Conservation (phyloP, 35 echinoderm and acorn worm genomes). For the Patiria miniata region DNA sequence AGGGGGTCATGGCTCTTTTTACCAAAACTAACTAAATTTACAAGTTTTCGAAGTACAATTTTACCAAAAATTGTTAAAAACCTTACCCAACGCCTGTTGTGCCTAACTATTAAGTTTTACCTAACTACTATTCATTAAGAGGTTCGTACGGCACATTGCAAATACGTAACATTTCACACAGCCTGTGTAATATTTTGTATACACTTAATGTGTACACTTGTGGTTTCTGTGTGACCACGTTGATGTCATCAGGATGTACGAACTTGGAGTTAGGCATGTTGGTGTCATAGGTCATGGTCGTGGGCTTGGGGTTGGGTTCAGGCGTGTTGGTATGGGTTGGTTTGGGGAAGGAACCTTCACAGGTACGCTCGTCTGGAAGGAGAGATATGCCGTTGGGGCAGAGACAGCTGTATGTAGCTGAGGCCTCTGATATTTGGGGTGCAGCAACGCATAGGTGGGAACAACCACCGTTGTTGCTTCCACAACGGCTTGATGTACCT, state of each 20-base stretch:
- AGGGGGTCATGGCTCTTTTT: too few relatives aligned
- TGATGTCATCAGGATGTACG: neutral
- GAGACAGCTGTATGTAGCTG: conserved; percentile 68
- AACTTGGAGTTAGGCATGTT: too few relatives aligned
- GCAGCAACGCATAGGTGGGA: conserved; percentile 90
- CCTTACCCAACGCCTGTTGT: too few relatives aligned
- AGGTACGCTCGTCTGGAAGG: conserved; percentile 58
- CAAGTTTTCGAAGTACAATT: too few relatives aligned
- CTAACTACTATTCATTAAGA: neutral
- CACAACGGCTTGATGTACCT: conserved; percentile 57
- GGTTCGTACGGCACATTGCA: too few relatives aligned
- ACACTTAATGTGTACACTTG: neutral
- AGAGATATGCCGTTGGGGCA: conserved; percentile 65
- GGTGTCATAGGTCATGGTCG: too few relatives aligned
- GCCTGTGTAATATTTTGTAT: too few relatives aligned
- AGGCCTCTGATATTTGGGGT: conserved; percentile 40
- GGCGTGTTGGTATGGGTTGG: too few relatives aligned
- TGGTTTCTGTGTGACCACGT: neutral
- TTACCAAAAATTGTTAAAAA: too few relatives aligned
- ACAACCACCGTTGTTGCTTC: conserved; percentile 60
- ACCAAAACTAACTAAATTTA: too few relatives aligned
- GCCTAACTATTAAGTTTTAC: too few relatives aligned
- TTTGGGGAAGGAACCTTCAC: conserved; percentile 32
- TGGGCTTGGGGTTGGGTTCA: too few relatives aligned
- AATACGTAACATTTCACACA: neutral